Base-by-base conservation (phyloP, 1,140 invertebrate species). In the Pachyrhynchus sulphureomaculatus region DNA sequence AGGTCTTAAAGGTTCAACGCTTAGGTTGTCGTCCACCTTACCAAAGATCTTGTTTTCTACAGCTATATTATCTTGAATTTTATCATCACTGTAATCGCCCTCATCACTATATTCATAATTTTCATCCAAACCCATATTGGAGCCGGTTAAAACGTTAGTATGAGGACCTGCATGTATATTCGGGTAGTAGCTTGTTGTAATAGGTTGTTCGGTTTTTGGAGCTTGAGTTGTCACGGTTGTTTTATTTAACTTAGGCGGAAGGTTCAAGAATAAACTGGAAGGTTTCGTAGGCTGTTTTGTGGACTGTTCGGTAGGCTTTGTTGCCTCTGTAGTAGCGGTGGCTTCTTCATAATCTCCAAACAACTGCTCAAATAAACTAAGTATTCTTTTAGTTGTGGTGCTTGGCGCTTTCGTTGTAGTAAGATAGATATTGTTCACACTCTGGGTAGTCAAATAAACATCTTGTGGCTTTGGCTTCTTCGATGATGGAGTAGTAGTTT, bases 291-390 rank as follows among this genome's bases (percentile, higher is more conserved):
- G 10, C 12, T n/a, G n/a, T n/a, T n/a, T n/a, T n/a, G n/a, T n/a
- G 18, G 57, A 39, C 1, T 45, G 13, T n/a, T 52, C 29, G 9
- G 59, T 54, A n/a, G 56, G 20, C 18, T 65, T 64, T 4, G 63
- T 51, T 26, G 41, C 62, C 42, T 66, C 52, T 13, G 73, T 67
- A 21, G 69, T 67, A 2, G 67, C 4, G 13, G 67, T 63, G 12
- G 54, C 62, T 18, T 74, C 73, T 13, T 75, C 73, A 58, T 74
- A 76, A 17, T 72, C 69, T 4, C 72, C 74, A 59, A 75, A 76
- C 15, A 76, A 51, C 48, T 76, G 73, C 49, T 76, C 75, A 55
- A 76, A 75, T 41, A 76, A 52, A 52, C 69, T 74, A 48, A 74
- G 63, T 8, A 64, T 12, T 60, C 65, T 66, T 59, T 71, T 68